These are phyloP conservation scores for Pontoporia blainvillei DNA, from an alignment of 2,113 vertebrate genomes.

Conservation along the genomic window DNA sequence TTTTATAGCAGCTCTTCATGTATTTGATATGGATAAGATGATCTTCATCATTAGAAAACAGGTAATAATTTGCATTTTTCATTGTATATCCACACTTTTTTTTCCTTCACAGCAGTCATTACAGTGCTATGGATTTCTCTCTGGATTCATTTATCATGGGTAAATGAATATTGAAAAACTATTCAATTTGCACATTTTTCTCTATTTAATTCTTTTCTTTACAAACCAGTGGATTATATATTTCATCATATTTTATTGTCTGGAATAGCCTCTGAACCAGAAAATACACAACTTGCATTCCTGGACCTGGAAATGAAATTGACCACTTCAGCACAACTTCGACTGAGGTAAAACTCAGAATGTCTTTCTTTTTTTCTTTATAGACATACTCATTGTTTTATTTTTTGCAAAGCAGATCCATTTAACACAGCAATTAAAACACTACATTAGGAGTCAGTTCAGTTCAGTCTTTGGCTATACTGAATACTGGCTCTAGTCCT, in stretches of 20 bases:
- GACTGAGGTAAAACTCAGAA: not conserved
- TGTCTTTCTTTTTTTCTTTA: not conserved
- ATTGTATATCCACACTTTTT: not conserved
- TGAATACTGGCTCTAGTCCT: not conserved
- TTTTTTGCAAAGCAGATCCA: not conserved
- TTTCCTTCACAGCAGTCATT: not conserved
- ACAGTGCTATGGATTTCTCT: not conserved
- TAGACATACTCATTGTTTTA: not conserved
- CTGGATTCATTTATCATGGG: not conserved
- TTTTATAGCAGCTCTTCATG: not conserved
- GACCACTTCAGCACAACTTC: conserved; percentile 24
- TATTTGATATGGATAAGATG: not conserved
- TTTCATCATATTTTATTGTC: not conserved
- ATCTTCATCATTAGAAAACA: not conserved
- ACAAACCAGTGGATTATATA: not conserved
- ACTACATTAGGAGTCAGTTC: not conserved
- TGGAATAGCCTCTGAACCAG: conserved; percentile 9
- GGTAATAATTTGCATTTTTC: not conserved
- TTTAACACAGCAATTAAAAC: not conserved
- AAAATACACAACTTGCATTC: conserved; percentile 9
- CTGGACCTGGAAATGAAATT: not conserved
- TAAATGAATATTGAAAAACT: not conserved
- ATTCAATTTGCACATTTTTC: not conserved
- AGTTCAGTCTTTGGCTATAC: not conserved
- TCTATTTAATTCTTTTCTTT: not conserved